Evolutionary conservation across 2,113 vertebrate genomes (phyloP).

Genomic region (Anhinga anhinga): DNA sequence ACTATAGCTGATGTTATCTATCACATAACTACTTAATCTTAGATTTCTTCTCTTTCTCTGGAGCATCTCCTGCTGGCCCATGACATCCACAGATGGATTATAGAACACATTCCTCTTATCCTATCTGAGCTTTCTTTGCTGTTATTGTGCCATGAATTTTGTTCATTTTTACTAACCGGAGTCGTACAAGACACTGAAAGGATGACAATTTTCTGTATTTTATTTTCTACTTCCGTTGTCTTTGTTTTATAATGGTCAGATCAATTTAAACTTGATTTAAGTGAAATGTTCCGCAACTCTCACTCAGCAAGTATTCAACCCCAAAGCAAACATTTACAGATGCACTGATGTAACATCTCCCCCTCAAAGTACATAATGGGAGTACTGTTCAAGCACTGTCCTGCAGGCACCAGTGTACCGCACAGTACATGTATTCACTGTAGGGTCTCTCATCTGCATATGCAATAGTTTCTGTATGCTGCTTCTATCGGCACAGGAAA

Average conservation of each 20-base stretch:
- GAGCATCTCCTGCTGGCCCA: background rate
- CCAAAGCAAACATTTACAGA: slow-evolving; percentile 57
- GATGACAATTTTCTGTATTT: background rate
- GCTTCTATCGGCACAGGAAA: background rate
- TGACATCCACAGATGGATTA: background rate
- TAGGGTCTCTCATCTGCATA: slow-evolving; percentile 37
- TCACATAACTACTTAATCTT: background rate
- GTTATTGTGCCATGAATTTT: background rate
- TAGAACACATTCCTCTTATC: background rate
- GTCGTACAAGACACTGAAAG: background rate
- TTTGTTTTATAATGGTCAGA: background rate
- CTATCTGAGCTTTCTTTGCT: background rate
- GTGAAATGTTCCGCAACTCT: background rate
- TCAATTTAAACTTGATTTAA: slow-evolving; percentile 36
- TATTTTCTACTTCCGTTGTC: background rate
- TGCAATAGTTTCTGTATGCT: background rate
- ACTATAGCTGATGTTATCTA: background rate
- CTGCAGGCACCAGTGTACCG: background rate
- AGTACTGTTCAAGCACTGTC: background rate
- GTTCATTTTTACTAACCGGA: background rate
- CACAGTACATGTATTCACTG: slow-evolving; percentile 35
- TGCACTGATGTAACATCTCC: background rate
- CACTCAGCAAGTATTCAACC: background rate
- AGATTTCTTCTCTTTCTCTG: background rate
- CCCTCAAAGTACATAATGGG: background rate